Evolutionary conservation across 2,797 vertebrate genomes (phyloP).

Genomic region (Sarcophilus harrisii): DNA sequence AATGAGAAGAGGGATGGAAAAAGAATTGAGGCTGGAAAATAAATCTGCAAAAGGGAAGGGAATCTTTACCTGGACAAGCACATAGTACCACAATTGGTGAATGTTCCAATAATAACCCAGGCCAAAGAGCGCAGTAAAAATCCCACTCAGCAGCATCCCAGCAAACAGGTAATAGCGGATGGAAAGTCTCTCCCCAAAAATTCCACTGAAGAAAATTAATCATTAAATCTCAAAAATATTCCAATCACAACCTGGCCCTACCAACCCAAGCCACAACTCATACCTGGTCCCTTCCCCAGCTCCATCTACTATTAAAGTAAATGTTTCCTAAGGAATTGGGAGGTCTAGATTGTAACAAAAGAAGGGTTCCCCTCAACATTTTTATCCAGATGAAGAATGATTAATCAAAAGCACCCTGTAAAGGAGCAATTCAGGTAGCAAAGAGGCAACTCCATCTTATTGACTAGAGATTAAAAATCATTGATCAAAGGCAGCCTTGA

Average conservation of each 20-base stretch:
- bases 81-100: slow-evolving; percentile 94
- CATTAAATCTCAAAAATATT: not conserved
- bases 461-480: not conserved
- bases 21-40: not conserved
- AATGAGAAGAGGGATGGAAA: not conserved
- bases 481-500: not conserved
- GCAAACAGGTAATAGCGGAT: slow-evolving; percentile 94
- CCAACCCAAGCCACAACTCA: not conserved
- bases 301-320: not conserved
- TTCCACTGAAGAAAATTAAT: slow-evolving; percentile 87
- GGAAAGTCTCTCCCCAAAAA: slow-evolving; percentile 96
- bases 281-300: accelerated
- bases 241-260: not conserved
- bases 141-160: slow-evolving; percentile 94
- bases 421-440: not conserved
- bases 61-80: slow-evolving; percentile 91
- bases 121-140: slow-evolving; percentile 94
- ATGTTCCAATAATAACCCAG: slow-evolving; percentile 95
- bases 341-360: not conserved
- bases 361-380: not conserved
- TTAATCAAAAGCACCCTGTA: not conserved
- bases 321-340: not conserved
- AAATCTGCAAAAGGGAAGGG: accelerated
- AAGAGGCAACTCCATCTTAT: not conserved
- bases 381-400: not conserved